Percentiles rank a stretch among this genome's conserved stretches.
Evolutionary conservation across 1,140 invertebrate species (phyloP).

Genomic region (Doryteuthis pealeii): DNA sequence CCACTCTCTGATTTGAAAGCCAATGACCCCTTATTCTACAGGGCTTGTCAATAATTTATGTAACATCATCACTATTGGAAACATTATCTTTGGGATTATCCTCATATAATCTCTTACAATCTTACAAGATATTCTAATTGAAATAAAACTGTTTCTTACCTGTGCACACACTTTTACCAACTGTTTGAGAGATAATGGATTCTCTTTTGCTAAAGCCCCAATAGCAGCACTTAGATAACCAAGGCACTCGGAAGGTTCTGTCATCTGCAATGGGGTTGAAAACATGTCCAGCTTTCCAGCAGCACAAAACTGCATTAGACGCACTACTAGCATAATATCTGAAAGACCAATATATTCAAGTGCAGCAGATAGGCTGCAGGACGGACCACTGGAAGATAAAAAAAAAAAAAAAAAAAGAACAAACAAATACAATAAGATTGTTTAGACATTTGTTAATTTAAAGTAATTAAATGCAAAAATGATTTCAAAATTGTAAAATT

Average conservation of each 20-base stretch:
- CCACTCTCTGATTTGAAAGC: too few species aligned
- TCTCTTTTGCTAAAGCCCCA: constrained; percentile 65
- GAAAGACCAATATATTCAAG: constrained; percentile 67
- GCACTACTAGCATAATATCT: constrained; percentile 67
- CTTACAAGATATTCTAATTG: too few species aligned
- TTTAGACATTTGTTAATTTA: too few species aligned
- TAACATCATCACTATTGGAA: too few species aligned
- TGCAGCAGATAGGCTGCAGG: constrained; percentile 63
- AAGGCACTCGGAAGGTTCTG: constrained; percentile 57
- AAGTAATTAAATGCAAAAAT: too few species aligned
- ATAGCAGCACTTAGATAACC: constrained; percentile 65
- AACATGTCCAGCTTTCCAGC: constrained; percentile 61
- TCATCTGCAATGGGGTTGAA: constrained; percentile 13
- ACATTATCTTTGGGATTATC: too few species aligned
- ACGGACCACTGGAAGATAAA: constrained; percentile 57
- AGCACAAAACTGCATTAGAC: constrained; percentile 69
- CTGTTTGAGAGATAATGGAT: constrained; percentile 64
- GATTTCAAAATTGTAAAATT: too few species aligned
- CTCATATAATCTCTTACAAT: too few species aligned
- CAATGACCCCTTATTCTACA: too few species aligned
- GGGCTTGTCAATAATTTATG: too few species aligned
- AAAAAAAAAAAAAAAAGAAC: constrained; percentile 11
- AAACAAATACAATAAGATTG: not conserved
- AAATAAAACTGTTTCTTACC: too few species aligned
- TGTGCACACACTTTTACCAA: constrained; percentile 68